phyloP scores from a whole-genome alignment of 2,888 invertebrate genomes.

The Epinotia brunnichana region DNA sequence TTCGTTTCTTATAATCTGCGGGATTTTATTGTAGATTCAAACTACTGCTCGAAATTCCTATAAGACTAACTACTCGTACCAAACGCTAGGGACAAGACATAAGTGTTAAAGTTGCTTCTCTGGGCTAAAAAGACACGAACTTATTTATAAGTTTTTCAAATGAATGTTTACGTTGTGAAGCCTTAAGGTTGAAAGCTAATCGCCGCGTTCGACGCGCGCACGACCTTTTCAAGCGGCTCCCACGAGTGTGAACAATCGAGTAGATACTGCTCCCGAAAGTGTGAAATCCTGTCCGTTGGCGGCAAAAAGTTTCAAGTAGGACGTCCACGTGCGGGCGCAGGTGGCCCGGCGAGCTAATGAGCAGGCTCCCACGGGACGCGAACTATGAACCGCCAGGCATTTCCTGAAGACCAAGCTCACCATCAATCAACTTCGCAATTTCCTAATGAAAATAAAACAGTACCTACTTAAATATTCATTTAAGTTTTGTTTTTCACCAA shows the following conservation, averaged over 20 bases:
- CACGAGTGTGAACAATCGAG: slow-evolving; percentile 58
- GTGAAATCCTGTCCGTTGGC: slow-evolving; percentile 62
- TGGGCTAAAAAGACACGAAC: neutral
- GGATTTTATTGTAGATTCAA: too few relatives aligned
- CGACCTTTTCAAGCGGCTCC: neutral
- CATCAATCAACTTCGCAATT: slow-evolving; percentile 57
- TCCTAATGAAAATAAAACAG: slow-evolving; percentile 55
- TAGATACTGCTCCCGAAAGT: slow-evolving; percentile 61
- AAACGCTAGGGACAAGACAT: neutral
- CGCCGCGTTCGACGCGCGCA: neutral
- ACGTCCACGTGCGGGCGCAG: slow-evolving; percentile 69
- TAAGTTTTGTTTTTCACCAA: neutral
- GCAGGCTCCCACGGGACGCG: slow-evolving; percentile 72
- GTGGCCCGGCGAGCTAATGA: slow-evolving; percentile 51
- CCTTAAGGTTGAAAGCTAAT: slow-evolving; percentile 5
- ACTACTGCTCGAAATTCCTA: neutral
- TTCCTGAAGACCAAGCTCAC: slow-evolving; percentile 59
- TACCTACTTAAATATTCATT: slow-evolving; percentile 1
- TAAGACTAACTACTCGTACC: too few relatives aligned
- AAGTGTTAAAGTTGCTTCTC: neutral
- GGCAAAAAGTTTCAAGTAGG: slow-evolving; percentile 59
- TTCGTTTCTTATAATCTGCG: too few relatives aligned
- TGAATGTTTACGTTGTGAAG: neutral
- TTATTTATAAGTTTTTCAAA: neutral
- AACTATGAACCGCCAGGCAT: slow-evolving; percentile 65